Conservation (phyloP, 92 coral and sea anemone species). For the Hydrozoanthus gracilis region DNA sequence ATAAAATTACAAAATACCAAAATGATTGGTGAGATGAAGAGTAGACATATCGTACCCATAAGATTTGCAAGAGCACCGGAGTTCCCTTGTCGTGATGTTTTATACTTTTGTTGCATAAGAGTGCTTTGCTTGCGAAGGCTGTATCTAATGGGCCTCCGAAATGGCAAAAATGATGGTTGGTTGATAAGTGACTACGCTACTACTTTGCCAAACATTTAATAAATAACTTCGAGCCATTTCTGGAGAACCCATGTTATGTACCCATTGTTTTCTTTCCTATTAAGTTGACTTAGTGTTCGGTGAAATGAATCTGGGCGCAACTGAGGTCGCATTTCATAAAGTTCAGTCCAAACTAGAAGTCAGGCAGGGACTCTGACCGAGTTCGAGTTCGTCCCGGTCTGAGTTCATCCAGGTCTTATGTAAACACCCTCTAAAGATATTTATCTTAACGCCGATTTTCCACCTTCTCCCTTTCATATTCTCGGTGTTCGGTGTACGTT, state of each 20-base stretch:
- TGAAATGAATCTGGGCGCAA: slow-evolving; percentile 6
- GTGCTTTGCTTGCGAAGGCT: slow-evolving; percentile 7
- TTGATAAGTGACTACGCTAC: slow-evolving; percentile 5
- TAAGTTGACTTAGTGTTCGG: slow-evolving; percentile 5
- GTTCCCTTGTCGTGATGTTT: slow-evolving; percentile 6
- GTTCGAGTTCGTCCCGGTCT: slow-evolving; percentile 10
- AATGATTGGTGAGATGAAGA: slow-evolving; percentile 27
- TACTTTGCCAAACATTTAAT: slow-evolving; percentile 2
- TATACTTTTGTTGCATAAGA: slow-evolving; percentile 2
- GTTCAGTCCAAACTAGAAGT: slow-evolving; percentile 5
- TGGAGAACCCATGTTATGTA: slow-evolving; percentile 5
- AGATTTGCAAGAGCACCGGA: slow-evolving; percentile 18
- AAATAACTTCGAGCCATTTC: slow-evolving; percentile 4
- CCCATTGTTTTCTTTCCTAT: slow-evolving; percentile 4
- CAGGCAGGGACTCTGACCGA: slow-evolving; percentile 1
- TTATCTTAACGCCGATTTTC: slow-evolving; percentile 20
- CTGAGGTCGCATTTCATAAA: slow-evolving; percentile 5
- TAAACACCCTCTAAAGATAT: slow-evolving; percentile 18
- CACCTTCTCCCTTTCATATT: slow-evolving; percentile 25
- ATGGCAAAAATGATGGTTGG: slow-evolving; percentile 5
- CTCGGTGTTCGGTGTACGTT: slow-evolving; percentile 21
- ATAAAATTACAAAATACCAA: slow-evolving; percentile 23
- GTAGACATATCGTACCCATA: slow-evolving; percentile 23
- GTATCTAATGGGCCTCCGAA: slow-evolving; percentile 6
- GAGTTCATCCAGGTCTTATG: too few species aligned